Evolutionary conservation across 2,113 vertebrate genomes (phyloP), one percentile per base, ranked within the genome.

Genomic region (Nanorana parkeri): DNA sequence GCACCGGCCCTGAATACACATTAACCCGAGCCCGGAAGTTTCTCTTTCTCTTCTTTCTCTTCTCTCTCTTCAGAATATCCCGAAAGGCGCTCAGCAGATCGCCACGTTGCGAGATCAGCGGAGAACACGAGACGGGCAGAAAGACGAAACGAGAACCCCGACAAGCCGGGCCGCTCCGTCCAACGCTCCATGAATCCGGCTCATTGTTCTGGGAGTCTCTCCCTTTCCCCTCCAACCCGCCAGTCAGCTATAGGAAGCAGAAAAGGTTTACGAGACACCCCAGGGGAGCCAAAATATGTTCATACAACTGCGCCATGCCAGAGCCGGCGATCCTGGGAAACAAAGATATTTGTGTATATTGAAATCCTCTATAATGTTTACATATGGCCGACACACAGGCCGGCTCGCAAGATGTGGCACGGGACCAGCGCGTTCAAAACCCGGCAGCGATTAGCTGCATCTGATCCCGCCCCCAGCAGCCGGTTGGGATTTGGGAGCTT

Each of bases 251-350:
- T 55, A 54, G 36, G 78, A 80, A 80, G 20, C 26, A 55, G 60
- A 72, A 20, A 36, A 80, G 23, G 79, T 73, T n/a, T 81, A 73
- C 79, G 74, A 26, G 61, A 55, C 21, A 4, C 17, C 68, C 21
- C 79, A 13, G 41, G 60, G 68, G 79, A 36, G 20, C 26, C 16
- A n/a, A 72, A 61, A 61, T 80, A 61, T 80, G 78, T 68, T 69
- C 66, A n/a, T 60, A 61, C 32, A 80, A 71, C 41, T 52, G 21
- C 16, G 5, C 41, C n/a, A n/a, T 64, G 68, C 63, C 63, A 67
- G 52, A 23, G 73, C 28, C 65, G 36, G 47, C 15, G 64, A 61
- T 52, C 17, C 28, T 3, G 63, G 28, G 55, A 36, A 75, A 75
- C 72, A 24, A 63, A 72, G 69, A 72, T 72, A 56, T 36, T 52